These are phyloP conservation scores for Diachrysia chrysitis DNA, from an alignment of 2,888 invertebrate genomes.

Conservation along the genomic window DNA sequence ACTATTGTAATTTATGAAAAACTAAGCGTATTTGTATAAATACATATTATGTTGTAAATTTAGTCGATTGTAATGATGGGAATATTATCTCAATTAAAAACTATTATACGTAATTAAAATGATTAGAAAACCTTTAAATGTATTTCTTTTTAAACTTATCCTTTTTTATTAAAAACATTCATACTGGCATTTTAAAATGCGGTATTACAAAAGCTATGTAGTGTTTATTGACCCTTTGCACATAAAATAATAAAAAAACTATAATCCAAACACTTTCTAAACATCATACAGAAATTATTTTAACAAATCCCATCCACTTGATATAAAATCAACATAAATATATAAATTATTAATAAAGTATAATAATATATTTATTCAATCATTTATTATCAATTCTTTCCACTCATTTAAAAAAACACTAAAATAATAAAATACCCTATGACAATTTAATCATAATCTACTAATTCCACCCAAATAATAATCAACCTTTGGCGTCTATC, in stretches of 20 bases:
- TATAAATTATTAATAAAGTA: constrained; percentile 31
- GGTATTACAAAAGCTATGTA: too few species aligned
- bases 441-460: constrained; percentile 25
- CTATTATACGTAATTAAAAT: constrained; percentile 77
- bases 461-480: not conserved
- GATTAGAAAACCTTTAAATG: constrained; percentile 63
- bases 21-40: constrained; percentile 62
- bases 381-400: constrained; percentile 61
- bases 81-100: constrained; percentile 62
- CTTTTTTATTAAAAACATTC: not conserved
- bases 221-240: too few species aligned
- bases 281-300: not conserved
- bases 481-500: not conserved
- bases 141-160: constrained; percentile 44
- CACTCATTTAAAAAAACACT: constrained; percentile 63
- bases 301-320: constrained; percentile 14
- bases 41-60: constrained; percentile 69
- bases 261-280: not conserved
- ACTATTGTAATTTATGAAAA: constrained; percentile 66
- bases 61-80: constrained; percentile 69
- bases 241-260: not conserved
- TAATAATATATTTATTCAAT: too few species aligned
- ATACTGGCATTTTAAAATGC: not conserved
- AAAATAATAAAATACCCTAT: constrained; percentile 68
- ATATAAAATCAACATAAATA: constrained; percentile 57